Conservation (phyloP, 2,888 invertebrate genomes). For the Sipha maydis region DNA sequence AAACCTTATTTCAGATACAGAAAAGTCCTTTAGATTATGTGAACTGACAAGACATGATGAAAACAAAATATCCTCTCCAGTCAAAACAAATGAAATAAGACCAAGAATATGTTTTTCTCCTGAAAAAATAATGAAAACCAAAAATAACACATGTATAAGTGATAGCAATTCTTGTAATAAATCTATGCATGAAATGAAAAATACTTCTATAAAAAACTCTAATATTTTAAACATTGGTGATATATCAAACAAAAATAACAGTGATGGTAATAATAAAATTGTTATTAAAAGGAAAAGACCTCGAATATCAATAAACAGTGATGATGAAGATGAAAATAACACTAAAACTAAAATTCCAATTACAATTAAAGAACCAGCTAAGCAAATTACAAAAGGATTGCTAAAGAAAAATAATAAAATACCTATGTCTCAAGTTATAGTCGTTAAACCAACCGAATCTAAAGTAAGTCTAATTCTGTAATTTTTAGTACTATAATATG, state of each 20-base stretch:
- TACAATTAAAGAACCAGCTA: slow-evolving; percentile 14
- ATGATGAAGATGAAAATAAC: slow-evolving; percentile 42
- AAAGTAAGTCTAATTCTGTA: slow-evolving; percentile 34
- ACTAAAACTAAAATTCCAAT: background rate
- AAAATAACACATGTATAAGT: background rate
- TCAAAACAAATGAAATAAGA: background rate
- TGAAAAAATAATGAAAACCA: background rate
- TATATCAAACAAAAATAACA: slow-evolving; percentile 6
- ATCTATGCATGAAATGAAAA: background rate
- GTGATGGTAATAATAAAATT: background rate
- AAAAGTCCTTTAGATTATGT: slow-evolving; percentile 13
- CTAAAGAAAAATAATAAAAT: slow-evolving; percentile 25
- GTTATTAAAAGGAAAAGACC: slow-evolving; percentile 45
- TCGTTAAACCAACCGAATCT: background rate
- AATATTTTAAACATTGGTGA: background rate
- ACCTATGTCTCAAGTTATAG: slow-evolving; percentile 16
- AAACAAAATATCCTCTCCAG: background rate
- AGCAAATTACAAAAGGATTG: slow-evolving; percentile 2
- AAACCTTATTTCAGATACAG: slow-evolving; percentile 9
- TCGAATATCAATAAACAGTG: slow-evolving; percentile 45
- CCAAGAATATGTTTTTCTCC: slow-evolving; percentile 3
- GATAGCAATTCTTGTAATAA: background rate
- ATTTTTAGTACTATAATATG: background rate
- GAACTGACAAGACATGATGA: background rate
- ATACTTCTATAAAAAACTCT: background rate